These are phyloP conservation scores for Geotrypetes seraphini DNA, from an alignment of 2,797 vertebrate species.

Conservation along the genomic window DNA sequence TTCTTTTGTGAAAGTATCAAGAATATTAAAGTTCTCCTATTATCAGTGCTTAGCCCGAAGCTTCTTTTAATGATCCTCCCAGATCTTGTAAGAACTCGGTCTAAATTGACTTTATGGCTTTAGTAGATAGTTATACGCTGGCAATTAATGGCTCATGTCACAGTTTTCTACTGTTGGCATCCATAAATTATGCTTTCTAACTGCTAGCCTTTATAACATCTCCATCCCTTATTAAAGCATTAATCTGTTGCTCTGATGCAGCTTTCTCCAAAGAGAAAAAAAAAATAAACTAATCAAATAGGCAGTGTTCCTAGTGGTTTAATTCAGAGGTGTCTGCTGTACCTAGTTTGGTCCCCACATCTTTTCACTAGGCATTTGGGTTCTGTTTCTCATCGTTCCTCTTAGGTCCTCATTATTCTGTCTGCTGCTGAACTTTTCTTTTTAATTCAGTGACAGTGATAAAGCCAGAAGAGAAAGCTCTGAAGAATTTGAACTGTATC, in stretches of 20 bases:
- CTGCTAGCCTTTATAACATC: conserved; percentile 28
- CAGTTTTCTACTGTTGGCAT: conserved; percentile 26
- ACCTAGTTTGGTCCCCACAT: conserved; percentile 25
- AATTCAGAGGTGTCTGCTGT: conserved; percentile 29
- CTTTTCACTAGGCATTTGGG: conserved; percentile 27
- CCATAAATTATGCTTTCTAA: conserved; percentile 37
- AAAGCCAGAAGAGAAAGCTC: conserved; percentile 21
- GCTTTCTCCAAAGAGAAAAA: conserved; percentile 30
- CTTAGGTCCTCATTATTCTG: conserved; percentile 20
- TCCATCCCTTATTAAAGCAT: conserved; percentile 39
- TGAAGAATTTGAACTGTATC: not conserved
- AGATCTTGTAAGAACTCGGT: conserved; percentile 38
- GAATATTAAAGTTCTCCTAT: conserved; percentile 50
- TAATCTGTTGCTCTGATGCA: conserved; percentile 25
- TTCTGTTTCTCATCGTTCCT: conserved; percentile 26
- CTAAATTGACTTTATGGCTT: conserved; percentile 45
- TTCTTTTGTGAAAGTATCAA: conserved; percentile 37
- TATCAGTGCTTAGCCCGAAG: conserved; percentile 49
- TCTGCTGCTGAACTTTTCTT: conserved; percentile 37
- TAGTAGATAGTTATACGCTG: conserved; percentile 36
- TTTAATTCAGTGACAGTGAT: conserved; percentile 21
- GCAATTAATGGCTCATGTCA: conserved; percentile 53
- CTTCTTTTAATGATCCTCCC: conserved; percentile 50
- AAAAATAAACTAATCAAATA: conserved; percentile 37
- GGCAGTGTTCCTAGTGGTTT: conserved; percentile 30